Conservation (phyloP, 2,113 vertebrate genomes). For the Pionites leucogaster region DNA sequence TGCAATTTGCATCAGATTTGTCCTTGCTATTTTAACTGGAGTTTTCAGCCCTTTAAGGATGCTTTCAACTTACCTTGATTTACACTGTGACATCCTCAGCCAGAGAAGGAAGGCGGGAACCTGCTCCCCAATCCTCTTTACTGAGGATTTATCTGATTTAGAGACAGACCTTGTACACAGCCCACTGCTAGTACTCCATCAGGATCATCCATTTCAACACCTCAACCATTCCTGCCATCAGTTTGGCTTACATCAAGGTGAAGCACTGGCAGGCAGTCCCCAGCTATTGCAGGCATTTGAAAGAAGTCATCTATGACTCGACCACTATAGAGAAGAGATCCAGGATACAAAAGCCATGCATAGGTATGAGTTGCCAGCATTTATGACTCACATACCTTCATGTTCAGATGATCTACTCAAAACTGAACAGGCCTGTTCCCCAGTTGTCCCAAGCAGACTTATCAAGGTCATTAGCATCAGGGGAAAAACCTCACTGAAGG, state of each 20-base stretch:
- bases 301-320: background rate
- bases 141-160: background rate
- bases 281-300: background rate
- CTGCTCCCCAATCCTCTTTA: constrained; percentile 3
- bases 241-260: background rate
- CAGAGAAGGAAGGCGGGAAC: background rate
- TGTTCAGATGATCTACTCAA: background rate
- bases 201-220: background rate
- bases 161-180: background rate
- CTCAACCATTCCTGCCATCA: background rate
- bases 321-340: background rate
- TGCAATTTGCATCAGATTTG: background rate
- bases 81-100: background rate
- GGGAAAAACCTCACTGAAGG: background rate
- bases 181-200: background rate
- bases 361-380: background rate
- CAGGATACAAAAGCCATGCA: background rate
- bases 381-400: background rate
- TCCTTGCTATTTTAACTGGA: background rate
- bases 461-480: background rate
- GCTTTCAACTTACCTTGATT: background rate
- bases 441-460: background rate
- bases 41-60: background rate
- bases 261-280: background rate
- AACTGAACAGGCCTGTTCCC: background rate